These are phyloP conservation scores for Metalampra italica DNA, from an alignment of 2,888 invertebrate species.

Conservation along the genomic window DNA sequence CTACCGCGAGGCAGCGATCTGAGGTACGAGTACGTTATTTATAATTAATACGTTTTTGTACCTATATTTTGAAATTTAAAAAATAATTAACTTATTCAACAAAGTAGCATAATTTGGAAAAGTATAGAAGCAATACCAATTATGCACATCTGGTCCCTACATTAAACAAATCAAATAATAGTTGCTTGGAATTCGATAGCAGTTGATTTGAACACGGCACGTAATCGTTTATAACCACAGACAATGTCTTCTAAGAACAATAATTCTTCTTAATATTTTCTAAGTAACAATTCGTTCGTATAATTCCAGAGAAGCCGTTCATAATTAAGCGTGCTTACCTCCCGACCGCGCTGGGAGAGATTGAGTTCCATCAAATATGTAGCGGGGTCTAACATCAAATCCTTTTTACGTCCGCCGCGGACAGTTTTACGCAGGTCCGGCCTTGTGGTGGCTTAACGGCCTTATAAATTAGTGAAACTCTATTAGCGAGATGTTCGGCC, in stretches of 20 bases:
- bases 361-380: conserved; percentile 66
- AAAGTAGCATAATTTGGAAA: too few species aligned
- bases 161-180: too few species aligned
- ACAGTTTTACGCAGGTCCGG: conserved; percentile 63
- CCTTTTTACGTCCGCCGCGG: conserved; percentile 67
- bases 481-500: conserved; percentile 76
- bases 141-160: too few species aligned
- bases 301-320: conserved; percentile 48
- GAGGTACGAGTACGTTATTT: too few species aligned
- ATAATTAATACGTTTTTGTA: too few species aligned
- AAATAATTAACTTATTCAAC: too few species aligned
- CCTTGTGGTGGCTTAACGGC: conserved; percentile 59
- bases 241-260: background rate
- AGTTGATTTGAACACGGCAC: too few species aligned
- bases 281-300: conserved; percentile 46
- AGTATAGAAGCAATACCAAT: too few species aligned
- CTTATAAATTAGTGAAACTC: conserved; percentile 79
- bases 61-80: too few species aligned
- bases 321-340: conserved; percentile 62
- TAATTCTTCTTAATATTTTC: conserved; percentile 16
- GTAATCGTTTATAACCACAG: too few species aligned
- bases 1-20: too few species aligned
- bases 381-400: conserved; percentile 66
- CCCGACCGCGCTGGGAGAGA: conserved; percentile 46
- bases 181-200: too few species aligned